Conservation (phyloP, 1,140 invertebrate genomes). For the Philotrypesis tridentata region DNA sequence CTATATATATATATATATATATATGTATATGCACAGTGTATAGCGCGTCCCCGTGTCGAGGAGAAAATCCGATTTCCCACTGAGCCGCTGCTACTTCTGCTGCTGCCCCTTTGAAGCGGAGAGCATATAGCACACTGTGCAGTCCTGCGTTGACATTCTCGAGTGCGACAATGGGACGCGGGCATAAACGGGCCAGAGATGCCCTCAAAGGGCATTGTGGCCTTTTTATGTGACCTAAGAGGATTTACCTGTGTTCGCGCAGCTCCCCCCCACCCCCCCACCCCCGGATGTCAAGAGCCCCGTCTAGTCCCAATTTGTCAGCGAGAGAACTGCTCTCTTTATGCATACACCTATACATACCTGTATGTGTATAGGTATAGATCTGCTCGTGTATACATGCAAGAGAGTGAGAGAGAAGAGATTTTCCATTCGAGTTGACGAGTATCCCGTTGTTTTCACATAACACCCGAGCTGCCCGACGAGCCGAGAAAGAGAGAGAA, state of each 20-base stretch:
- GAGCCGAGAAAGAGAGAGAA: no score
- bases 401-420: no score
- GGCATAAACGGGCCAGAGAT: constrained; percentile 58
- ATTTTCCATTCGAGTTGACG: constrained; percentile 18
- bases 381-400: not conserved
- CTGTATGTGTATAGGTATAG: no score
- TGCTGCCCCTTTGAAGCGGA: constrained; percentile 52
- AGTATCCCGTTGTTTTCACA: constrained; percentile 33
- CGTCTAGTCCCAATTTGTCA: constrained; percentile 69
- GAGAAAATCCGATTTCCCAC: constrained; percentile 69
- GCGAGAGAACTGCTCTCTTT: constrained; percentile 34
- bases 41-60: no score
- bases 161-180: constrained; percentile 67
- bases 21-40: no score
- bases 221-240: constrained; percentile 64
- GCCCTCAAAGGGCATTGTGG: constrained; percentile 49
- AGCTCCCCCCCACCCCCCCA: no score
- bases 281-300: constrained; percentile 60
- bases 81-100: constrained; percentile 42
- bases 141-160: constrained; percentile 64
- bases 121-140: no score
- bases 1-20: no score
- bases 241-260: constrained; percentile 66
- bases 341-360: no score
- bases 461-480: constrained; percentile 1